phyloP scores from a whole-genome alignment of 2,113 vertebrate species.

The Seriola dumerili region DNA sequence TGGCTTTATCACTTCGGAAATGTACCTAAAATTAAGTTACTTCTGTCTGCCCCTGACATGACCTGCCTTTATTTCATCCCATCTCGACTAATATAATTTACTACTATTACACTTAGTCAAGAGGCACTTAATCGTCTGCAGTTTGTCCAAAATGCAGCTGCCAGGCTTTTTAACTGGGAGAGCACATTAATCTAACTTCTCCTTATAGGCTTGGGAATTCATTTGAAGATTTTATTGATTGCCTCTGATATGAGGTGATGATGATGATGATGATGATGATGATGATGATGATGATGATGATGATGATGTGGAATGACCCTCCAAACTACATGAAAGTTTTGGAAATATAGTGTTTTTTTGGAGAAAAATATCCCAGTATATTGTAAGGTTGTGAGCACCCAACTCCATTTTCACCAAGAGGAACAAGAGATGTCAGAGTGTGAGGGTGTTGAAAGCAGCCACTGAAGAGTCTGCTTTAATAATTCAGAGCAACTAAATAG shows the following conservation, averaged over 20 bases:
- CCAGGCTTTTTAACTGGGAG: slow-evolving; percentile 17
- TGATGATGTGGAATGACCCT: slow-evolving; percentile 4
- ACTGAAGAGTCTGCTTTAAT: slow-evolving; percentile 54
- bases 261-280: slow-evolving; percentile 8
- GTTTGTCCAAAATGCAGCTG: slow-evolving; percentile 28
- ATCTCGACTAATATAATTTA: slow-evolving; percentile 46
- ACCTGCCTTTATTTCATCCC: slow-evolving; percentile 39
- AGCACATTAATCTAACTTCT: slow-evolving; percentile 24
- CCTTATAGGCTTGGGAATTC: neutral
- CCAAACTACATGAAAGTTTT: neutral
- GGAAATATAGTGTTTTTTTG: neutral
- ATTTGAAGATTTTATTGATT: slow-evolving; percentile 28
- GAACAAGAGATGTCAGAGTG: slow-evolving; percentile 33
- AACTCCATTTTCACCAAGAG: slow-evolving; percentile 5
- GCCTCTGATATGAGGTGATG: neutral
- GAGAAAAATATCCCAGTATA: neutral
- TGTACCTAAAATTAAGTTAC: slow-evolving; percentile 58
- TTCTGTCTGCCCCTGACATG: slow-evolving; percentile 39
- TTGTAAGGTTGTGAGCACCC: neutral
- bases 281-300: slow-evolving; percentile 14
- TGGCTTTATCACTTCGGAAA: slow-evolving; percentile 38
- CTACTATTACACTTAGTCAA: slow-evolving; percentile 30
- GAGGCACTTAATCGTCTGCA: slow-evolving; percentile 36
- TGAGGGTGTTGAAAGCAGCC: slow-evolving; percentile 29
- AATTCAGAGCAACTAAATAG: slow-evolving; percentile 69